A percentile compares a stretch with the other conserved stretches of the same genome.
Conservation (phyloP, 2,113 vertebrate species). For the Corythaixoides concolor region DNA sequence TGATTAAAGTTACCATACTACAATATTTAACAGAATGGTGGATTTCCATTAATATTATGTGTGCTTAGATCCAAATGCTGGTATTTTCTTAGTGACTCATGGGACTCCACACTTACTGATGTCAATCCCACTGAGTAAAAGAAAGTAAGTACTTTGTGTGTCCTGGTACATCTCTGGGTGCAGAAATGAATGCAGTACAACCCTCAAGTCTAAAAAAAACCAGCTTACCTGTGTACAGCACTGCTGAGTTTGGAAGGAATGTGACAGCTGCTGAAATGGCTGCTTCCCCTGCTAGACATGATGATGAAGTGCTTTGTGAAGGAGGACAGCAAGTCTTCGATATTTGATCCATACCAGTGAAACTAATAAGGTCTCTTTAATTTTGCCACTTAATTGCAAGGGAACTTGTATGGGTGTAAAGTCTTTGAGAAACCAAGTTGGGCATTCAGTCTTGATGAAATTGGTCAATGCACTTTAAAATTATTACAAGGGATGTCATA, state of each 20-base stretch:
- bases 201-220: neutral
- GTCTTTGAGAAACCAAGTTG: neutral
- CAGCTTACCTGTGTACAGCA: neutral
- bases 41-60: constrained; percentile 36
- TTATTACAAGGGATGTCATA: neutral
- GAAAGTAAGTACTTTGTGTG: neutral
- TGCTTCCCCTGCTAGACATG: neutral
- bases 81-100: neutral
- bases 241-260: neutral
- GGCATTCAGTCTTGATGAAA: neutral
- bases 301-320: neutral
- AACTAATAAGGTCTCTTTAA: neutral
- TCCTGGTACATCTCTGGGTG: neutral
- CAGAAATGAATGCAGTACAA: neutral
- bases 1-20: constrained; percentile 37
- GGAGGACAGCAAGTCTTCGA: neutral
- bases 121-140: neutral
- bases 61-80: neutral
- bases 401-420: neutral
- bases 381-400: neutral
- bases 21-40: constrained; percentile 56
- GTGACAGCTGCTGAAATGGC: neutral
- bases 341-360: neutral
- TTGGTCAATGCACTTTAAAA: neutral
- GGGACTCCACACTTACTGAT: neutral